These are phyloP conservation scores for Muschampia plurimacula DNA, from an alignment of 2,888 invertebrate genomes.

Conservation along the genomic window DNA sequence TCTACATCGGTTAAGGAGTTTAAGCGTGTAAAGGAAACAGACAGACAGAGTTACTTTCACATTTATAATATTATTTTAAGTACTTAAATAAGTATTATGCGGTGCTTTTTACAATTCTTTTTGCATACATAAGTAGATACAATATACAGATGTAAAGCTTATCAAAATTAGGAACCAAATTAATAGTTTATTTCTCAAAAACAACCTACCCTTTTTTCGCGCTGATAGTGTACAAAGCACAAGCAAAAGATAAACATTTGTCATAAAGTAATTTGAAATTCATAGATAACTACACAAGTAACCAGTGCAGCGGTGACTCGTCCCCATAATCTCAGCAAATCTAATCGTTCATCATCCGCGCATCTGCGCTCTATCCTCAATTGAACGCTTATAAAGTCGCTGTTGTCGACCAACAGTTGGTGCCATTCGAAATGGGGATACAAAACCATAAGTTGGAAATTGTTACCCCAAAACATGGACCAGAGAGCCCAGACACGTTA, in stretches of 20 bases:
- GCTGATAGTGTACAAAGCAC: too few relatives aligned
- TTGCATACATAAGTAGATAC: too few relatives aligned
- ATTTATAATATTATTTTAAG: too few relatives aligned
- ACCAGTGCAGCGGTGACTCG: constrained; percentile 7
- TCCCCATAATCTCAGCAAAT: constrained; percentile 64
- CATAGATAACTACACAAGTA: background rate
- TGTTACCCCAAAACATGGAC: background rate
- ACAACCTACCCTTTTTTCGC: too few relatives aligned
- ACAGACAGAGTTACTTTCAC: too few relatives aligned
- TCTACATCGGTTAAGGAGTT: too few relatives aligned
- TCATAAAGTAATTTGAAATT: constrained; percentile 16
- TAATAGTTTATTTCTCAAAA: too few relatives aligned
- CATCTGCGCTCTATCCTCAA: constrained; percentile 55
- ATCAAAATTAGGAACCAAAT: too few relatives aligned
- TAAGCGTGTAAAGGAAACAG: too few relatives aligned
- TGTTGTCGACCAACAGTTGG: constrained; percentile 66
- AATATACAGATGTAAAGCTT: too few relatives aligned
- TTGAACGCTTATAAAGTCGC: constrained; percentile 67
- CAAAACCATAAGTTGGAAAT: background rate
- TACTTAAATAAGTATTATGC: too few relatives aligned
- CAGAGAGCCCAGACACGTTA: background rate
- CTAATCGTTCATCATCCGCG: constrained; percentile 74
- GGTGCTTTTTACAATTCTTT: too few relatives aligned
- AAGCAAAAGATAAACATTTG: constrained; percentile 21
- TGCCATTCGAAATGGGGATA: constrained; percentile 37